phyloP scores from a whole-genome alignment of 2,113 vertebrate genomes.

The Mobula birostris region DNA sequence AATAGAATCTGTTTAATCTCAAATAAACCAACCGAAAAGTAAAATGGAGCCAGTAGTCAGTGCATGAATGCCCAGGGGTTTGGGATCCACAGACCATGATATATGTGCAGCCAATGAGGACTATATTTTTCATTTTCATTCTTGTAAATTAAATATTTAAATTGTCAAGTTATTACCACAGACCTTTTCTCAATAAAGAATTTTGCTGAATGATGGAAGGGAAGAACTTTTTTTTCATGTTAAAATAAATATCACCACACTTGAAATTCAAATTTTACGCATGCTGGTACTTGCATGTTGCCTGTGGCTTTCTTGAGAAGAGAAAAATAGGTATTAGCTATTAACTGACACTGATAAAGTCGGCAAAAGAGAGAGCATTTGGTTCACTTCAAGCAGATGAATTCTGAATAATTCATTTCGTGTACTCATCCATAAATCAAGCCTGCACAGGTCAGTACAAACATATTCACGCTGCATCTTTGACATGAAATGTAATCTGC shows the following conservation, averaged over 20 bases:
- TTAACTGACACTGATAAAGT: slow-evolving; percentile 32
- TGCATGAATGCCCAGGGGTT: neutral
- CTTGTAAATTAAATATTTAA: neutral
- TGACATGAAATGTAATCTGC: neutral
- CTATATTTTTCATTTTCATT: neutral
- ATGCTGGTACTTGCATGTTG: neutral
- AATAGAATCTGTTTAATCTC: neutral
- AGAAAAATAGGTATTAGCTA: slow-evolving; percentile 15
- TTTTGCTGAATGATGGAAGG: neutral
- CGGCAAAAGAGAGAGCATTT: slow-evolving; percentile 16
- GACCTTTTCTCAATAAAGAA: neutral
- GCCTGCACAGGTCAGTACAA: slow-evolving; percentile 24
- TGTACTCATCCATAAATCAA: slow-evolving; percentile 28
- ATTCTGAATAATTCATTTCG: slow-evolving; percentile 21
- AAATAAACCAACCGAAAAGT: neutral
- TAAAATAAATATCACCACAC: neutral
- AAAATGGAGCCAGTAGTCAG: neutral
- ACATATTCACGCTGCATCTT: slow-evolving; percentile 19
- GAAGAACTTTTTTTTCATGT: neutral
- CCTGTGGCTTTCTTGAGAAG: slow-evolving; percentile 8
- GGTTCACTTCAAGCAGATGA: slow-evolving; percentile 22
- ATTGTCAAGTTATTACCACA: neutral
- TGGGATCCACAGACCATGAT: neutral
- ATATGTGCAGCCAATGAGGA: neutral
- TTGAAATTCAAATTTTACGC: neutral